phyloP scores from a whole-genome alignment of 2,113 vertebrate species.

The Proteles cristata region DNA sequence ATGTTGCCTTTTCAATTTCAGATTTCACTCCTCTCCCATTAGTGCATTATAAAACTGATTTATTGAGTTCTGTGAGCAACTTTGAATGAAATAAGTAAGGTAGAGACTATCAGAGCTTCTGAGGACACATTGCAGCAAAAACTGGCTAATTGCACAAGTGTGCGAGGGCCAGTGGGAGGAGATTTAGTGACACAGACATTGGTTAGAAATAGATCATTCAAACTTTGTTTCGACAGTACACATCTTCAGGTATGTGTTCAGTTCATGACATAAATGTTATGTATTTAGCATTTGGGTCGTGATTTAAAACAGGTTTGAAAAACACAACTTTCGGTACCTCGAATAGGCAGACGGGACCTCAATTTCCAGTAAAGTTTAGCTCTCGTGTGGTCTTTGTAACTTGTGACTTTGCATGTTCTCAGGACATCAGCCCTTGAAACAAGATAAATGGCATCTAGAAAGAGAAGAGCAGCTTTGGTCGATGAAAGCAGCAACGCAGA shows the following conservation, averaged over 20 bases:
- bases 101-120: background rate
- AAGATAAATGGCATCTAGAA: background rate
- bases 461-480: constrained; percentile 45
- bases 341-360: background rate
- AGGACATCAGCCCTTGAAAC: constrained; percentile 27
- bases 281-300: background rate
- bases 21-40: background rate
- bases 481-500: background rate
- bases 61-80: background rate
- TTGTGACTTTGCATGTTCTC: background rate
- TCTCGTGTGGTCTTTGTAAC: background rate
- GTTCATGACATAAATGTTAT: background rate
- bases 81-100: background rate
- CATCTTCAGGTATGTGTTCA: background rate
- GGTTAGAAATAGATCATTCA: background rate
- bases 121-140: background rate
- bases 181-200: background rate
- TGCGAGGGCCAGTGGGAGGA: background rate
- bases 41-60: constrained; percentile 15
- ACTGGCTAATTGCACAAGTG: background rate
- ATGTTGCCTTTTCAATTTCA: background rate
- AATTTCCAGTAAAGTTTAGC: background rate
- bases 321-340: background rate
- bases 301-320: background rate
- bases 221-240: background rate